phyloP scores from a whole-genome alignment of 2,113 vertebrate species.

The Coracopsis vasa region DNA sequence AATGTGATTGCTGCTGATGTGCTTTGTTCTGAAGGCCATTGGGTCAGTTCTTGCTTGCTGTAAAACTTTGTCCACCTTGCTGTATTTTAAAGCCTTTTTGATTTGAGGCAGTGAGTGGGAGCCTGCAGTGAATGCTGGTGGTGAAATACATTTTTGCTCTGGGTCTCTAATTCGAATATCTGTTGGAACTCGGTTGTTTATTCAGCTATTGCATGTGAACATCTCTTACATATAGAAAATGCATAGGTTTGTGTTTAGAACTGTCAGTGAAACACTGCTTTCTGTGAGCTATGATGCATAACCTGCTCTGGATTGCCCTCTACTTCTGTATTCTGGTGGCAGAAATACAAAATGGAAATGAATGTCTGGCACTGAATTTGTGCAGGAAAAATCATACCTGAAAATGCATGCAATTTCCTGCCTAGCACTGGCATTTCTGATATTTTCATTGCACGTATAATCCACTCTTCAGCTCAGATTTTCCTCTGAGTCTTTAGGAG shows the following conservation, averaged over 20 bases:
- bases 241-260: neutral
- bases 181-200: neutral
- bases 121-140: neutral
- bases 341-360: constrained; percentile 17
- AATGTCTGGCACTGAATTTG: neutral
- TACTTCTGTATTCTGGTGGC: constrained; percentile 17
- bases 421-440: neutral
- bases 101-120: neutral
- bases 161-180: neutral
- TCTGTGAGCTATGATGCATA: neutral
- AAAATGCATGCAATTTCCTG: constrained; percentile 33
- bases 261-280: neutral
- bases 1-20: fast-evolving
- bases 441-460: neutral
- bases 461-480: neutral
- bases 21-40: neutral
- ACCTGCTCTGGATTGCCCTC: neutral
- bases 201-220: neutral
- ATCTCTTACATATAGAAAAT: neutral
- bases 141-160: neutral
- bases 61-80: neutral
- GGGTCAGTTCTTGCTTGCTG: neutral
- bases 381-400: constrained; percentile 9
- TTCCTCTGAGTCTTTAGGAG: neutral
- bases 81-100: neutral